Conservation (phyloP, 2,113 vertebrate species). For the Dipodomys stephensi region DNA sequence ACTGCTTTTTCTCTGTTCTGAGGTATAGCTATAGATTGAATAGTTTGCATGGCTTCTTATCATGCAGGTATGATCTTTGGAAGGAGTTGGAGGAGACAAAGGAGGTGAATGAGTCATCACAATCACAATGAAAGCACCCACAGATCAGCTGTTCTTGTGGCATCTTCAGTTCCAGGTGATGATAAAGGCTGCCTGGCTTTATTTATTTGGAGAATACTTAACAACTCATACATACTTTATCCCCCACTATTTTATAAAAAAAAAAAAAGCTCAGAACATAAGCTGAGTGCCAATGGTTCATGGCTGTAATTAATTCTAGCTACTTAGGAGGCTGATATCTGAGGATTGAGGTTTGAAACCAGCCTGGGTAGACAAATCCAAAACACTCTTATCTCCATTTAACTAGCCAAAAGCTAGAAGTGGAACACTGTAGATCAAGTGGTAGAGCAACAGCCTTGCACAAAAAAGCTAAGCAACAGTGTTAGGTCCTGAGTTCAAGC, state of each 20-base stretch:
- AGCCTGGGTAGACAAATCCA: too few species aligned
- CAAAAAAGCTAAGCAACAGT: too few species aligned
- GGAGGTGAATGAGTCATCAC: neutral
- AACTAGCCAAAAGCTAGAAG: too few species aligned
- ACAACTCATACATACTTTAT: neutral
- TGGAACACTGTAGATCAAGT: too few species aligned
- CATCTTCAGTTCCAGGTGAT: neutral
- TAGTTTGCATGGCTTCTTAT: neutral
- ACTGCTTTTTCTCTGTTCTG: conserved; percentile 12
- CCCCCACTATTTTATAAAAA: neutral
- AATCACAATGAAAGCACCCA: neutral
- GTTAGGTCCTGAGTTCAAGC: too few species aligned
- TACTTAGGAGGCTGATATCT: too few species aligned
- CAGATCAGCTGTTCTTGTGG: neutral
- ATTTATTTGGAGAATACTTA: neutral
- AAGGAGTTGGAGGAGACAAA: neutral
- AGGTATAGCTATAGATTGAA: neutral
- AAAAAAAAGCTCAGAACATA: neutral
- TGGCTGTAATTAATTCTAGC: too few species aligned
- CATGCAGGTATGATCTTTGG: neutral
- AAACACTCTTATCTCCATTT: too few species aligned
- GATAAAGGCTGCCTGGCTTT: neutral
- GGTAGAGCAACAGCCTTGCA: too few species aligned
- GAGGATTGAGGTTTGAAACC: too few species aligned
- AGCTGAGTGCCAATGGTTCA: neutral